Conservation (phyloP, 2,797 vertebrate genomes). For the Crypturellus tataupa region DNA sequence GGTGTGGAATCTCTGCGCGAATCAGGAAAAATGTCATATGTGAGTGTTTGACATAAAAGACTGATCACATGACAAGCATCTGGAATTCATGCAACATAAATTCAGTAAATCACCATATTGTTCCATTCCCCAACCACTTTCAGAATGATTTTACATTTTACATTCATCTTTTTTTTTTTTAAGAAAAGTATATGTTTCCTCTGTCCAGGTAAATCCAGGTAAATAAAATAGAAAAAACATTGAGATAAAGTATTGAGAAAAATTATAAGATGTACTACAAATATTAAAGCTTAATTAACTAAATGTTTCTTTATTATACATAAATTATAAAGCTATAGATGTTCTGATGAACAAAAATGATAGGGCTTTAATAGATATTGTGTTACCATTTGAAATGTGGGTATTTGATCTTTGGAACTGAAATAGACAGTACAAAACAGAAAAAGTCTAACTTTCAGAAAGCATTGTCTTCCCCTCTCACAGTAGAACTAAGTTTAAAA, state of each 20-base stretch:
- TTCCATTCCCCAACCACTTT: background rate
- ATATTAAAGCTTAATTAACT: background rate
- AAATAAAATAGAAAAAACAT: background rate
- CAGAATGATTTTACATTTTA: background rate
- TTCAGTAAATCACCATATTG: constrained; percentile 20
- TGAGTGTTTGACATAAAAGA: background rate
- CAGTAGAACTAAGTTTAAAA: background rate
- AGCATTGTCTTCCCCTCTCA: background rate
- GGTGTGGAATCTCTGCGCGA: background rate
- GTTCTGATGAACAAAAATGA: background rate
- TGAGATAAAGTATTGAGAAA: background rate
- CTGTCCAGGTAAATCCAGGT: background rate
- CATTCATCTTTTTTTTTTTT: background rate
- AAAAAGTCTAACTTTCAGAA: background rate
- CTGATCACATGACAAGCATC: background rate
- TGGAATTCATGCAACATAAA: constrained; percentile 14
- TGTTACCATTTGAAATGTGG: background rate
- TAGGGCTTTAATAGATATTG: background rate
- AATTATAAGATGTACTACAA: background rate
- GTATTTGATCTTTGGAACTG: background rate
- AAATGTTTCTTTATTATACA: background rate
- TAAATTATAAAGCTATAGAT: background rate
- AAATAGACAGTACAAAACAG: background rate
- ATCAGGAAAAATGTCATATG: background rate
- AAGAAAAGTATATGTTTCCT: background rate